Conservation (phyloP, 2,113 vertebrate species). For the Orycteropus afer region DNA sequence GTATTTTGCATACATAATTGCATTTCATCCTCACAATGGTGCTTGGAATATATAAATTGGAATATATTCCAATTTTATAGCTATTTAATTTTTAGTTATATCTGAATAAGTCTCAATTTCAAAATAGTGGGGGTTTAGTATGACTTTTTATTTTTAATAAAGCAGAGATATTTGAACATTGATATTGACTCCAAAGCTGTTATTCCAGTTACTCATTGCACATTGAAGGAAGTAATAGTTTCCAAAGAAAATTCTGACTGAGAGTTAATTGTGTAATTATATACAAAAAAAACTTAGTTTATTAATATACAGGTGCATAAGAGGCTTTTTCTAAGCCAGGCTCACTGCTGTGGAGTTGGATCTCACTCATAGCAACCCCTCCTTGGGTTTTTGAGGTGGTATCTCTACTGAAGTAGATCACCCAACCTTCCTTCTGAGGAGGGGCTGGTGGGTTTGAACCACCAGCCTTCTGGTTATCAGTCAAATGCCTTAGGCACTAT, state of each 20-base stretch:
- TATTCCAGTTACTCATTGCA: background rate
- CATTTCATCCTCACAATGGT: constrained; percentile 15
- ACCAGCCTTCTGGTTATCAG: too few species aligned
- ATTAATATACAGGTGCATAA: background rate
- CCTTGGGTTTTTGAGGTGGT: too few species aligned
- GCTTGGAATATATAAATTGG: background rate
- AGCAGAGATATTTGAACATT: background rate
- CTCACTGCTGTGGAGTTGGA: too few species aligned
- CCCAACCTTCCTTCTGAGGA: too few species aligned
- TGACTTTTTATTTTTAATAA: constrained; percentile 34
- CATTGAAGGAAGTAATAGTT: background rate
- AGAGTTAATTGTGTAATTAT: constrained; percentile 4
- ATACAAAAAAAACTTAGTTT: constrained; percentile 8
- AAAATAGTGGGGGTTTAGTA: constrained; percentile 9
- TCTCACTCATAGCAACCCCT: too few species aligned
- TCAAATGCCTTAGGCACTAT: too few species aligned
- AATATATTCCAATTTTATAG: constrained; percentile 31
- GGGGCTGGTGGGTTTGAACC: too few species aligned
- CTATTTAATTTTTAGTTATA: background rate
- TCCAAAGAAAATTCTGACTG: constrained; percentile 35
- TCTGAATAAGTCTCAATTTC: background rate
- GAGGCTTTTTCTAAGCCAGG: background rate
- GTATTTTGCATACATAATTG: constrained; percentile 30
- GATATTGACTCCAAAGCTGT: constrained; percentile 20
- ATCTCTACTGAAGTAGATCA: too few species aligned